Percentiles rank a stretch among this genome's conserved stretches.
These are phyloP conservation scores for Drosophila stalkeri DNA, from an alignment of 2,888 invertebrate genomes.

Conservation along the genomic window DNA sequence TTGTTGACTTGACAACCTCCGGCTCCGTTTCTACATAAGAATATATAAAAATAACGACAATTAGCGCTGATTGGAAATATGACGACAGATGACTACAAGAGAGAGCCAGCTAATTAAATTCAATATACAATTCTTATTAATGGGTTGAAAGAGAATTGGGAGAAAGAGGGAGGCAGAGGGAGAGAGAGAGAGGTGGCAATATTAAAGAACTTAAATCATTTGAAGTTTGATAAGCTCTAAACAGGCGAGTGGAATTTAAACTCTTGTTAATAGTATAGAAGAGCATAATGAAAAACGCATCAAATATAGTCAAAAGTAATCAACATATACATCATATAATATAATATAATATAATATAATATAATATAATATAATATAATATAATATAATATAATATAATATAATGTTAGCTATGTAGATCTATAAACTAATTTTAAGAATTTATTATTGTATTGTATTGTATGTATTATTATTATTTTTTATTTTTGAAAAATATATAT, in stretches of 20 bases:
- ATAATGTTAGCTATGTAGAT: too few species aligned
- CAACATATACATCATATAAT: too few species aligned
- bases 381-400: too few species aligned
- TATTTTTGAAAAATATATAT: too few species aligned
- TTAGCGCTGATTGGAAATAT: constrained; percentile 67
- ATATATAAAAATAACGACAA: constrained; percentile 51
- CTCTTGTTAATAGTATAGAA: too few species aligned
- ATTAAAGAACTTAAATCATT: neutral
- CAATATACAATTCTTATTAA: neutral
- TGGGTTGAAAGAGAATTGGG: neutral
- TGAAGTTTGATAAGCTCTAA: neutral
- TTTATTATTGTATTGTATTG: too few species aligned
- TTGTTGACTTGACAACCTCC: constrained; percentile 89
- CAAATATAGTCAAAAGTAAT: neutral
- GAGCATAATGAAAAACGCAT: neutral
- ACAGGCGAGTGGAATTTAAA: too few species aligned
- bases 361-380: too few species aligned
- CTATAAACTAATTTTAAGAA: too few species aligned
- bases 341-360: too few species aligned
- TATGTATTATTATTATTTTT: too few species aligned
- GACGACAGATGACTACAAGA: constrained; percentile 35
- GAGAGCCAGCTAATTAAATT: constrained; percentile 58
- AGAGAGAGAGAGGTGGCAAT: neutral
- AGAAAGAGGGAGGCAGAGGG: neutral
- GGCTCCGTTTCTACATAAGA: constrained; percentile 88